Conservation (phyloP, 1,140 invertebrate genomes). For the Mesaphorura yosii region DNA sequence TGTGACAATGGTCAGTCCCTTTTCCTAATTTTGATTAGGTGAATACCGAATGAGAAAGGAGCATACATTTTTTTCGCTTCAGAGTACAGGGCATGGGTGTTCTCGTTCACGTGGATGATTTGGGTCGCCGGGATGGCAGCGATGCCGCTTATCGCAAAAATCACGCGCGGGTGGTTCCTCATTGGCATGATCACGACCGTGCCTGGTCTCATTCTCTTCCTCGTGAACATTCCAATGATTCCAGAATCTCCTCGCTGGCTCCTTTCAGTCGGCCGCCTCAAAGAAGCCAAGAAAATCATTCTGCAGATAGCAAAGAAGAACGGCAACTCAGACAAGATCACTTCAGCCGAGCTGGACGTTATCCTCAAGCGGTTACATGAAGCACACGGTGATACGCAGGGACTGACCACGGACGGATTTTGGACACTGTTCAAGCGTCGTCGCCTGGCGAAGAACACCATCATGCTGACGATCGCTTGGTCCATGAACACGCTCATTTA, state of each 20-base stretch:
- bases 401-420: slow-evolving; percentile 28
- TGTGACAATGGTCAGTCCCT: slow-evolving; percentile 13
- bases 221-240: slow-evolving; percentile 30
- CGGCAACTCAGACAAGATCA: slow-evolving; percentile 7
- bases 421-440: slow-evolving; percentile 13
- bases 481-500: slow-evolving; percentile 35
- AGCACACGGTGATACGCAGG: slow-evolving; percentile 30
- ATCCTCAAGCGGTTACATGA: background rate
- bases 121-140: slow-evolving; percentile 20
- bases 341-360: background rate
- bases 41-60: background rate
- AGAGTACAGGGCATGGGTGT: slow-evolving; percentile 25
- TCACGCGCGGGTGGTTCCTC: slow-evolving; percentile 17
- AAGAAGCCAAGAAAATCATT: slow-evolving; percentile 39
- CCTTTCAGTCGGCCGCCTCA: slow-evolving; percentile 37
- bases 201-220: slow-evolving; percentile 9
- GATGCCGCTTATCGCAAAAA: slow-evolving; percentile 10
- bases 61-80: background rate
- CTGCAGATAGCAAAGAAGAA: slow-evolving; percentile 18
- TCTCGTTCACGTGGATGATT: slow-evolving; percentile 11
- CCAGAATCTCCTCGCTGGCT: slow-evolving; percentile 45
- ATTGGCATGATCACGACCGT: slow-evolving; percentile 16
- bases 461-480: slow-evolving; percentile 9
- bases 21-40: background rate
- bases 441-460: slow-evolving; percentile 11